A percentile compares a stretch with the other conserved stretches of the same genome.
These are phyloP conservation scores for Temnothorax unifasciatus DNA, from an alignment of 2,888 invertebrate genomes.

Conservation along the genomic window DNA sequence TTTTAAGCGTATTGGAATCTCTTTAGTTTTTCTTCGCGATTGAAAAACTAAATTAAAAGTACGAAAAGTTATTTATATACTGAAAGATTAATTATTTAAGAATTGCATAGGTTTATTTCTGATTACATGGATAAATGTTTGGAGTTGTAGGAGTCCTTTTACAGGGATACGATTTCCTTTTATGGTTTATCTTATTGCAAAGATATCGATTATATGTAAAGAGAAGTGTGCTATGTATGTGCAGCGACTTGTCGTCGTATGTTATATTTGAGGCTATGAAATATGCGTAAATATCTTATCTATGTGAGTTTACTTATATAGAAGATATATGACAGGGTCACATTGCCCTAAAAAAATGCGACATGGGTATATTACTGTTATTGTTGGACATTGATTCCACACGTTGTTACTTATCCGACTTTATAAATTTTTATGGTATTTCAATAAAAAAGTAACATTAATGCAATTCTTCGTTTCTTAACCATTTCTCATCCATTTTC, in stretches of 20 bases:
- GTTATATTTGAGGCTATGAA: slow-evolving; percentile 40
- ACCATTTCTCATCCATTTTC: not conserved
- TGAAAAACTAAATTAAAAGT: not conserved
- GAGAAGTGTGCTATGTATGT: not conserved
- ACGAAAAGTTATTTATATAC: not conserved
- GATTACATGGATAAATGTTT: not conserved
- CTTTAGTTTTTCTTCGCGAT: not conserved
- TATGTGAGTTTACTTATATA: slow-evolving; percentile 11
- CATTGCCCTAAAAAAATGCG: slow-evolving; percentile 26
- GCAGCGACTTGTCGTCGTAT: slow-evolving; percentile 9
- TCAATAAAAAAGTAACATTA: slow-evolving; percentile 73
- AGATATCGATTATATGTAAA: not conserved
- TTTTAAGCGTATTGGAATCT: not conserved
- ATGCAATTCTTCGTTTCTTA: not conserved
- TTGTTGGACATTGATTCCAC: slow-evolving; percentile 56
- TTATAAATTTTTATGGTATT: slow-evolving; percentile 76
- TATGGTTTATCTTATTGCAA: not conserved
- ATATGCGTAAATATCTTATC: slow-evolving; percentile 31
- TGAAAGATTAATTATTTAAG: slow-evolving; percentile 13
- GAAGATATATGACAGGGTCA: not conserved
- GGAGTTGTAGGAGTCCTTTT: not conserved
- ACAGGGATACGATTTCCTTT: not conserved
- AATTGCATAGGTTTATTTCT: not conserved
- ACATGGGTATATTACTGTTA: slow-evolving; percentile 63
- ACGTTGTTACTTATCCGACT: slow-evolving; percentile 64